Evolutionary conservation across 1,140 invertebrate genomes (phyloP), one percentile per base, ranked within the genome.

Genomic region (Sesamia nonagrioides): DNA sequence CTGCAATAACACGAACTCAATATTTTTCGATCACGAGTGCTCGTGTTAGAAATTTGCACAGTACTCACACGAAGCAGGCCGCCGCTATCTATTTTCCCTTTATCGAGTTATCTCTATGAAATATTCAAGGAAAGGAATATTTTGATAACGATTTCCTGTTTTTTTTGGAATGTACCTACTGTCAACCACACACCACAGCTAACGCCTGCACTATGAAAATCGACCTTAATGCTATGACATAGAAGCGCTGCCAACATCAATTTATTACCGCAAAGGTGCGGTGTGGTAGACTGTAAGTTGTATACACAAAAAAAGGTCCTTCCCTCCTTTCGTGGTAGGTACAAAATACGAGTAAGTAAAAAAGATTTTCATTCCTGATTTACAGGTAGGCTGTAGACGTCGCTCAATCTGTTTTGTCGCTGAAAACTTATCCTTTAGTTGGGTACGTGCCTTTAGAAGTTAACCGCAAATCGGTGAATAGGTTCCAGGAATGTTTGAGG

Each of bases 91-190:
- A 35, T 60, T n/a, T n/a, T 60, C 33, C 9, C 13, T 60, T 60
- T 60, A 60, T 60, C 58, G 3, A 60, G 33, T 60, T 60, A 60
- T 33, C 58, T 60, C 58, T 6, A 60, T 37, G 58, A 37, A 60
- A 60, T 35, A 60, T 60, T 60, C 58, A 35, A 60, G 33, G 33
- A 35, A 60, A 60, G 33, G 33, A 60, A 60, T 60, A 37, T 60
- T 60, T 60, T 35, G 58, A 60, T n/a, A 60, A 35, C 37, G 33
- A 60, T 60, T 60, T 60, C 58, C 58, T 37, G 8, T 50, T 60
- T 60, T 33, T 60, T 27, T 1, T 27, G 27, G 27, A 27, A 27
- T 27, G 3, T 27, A n/a, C n/a, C n/a, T n/a, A 27, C 27, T 27
- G 27, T 27, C 27, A 27, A 27, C 27, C 27, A 27, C 27, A 27